Conservation (phyloP, 2,888 invertebrate genomes). For the Cheilosia grossa region DNA sequence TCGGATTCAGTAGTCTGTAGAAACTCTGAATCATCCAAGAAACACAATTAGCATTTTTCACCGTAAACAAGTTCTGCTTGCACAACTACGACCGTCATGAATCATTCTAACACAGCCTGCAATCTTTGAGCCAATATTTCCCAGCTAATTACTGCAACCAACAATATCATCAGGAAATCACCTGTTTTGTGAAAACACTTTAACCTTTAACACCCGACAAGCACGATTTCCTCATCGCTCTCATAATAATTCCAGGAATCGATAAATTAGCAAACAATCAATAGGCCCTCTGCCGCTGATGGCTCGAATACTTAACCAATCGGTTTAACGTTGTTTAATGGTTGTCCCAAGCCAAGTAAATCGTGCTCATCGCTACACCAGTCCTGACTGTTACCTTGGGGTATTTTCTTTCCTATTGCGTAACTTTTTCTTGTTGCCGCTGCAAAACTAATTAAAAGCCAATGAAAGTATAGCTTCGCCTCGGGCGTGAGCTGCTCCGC, state of each 20-base stretch:
- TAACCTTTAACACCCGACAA: constrained; percentile 7
- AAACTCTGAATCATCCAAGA: too few relatives aligned
- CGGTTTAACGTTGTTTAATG: constrained; percentile 58
- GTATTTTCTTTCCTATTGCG: constrained; percentile 16
- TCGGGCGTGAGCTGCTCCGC: constrained; percentile 2
- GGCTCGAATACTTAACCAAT: constrained; percentile 56
- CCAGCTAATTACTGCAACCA: neutral
- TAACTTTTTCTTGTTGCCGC: constrained; percentile 32
- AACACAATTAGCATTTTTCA: too few relatives aligned
- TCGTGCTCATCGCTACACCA: constrained; percentile 33
- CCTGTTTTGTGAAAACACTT: neutral
- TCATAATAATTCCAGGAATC: constrained; percentile 52
- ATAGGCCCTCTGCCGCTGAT: constrained; percentile 2
- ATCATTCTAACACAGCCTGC: neutral
- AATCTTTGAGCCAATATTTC: neutral
- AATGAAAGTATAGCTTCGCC: constrained; percentile 62
- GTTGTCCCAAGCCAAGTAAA: constrained; percentile 32
- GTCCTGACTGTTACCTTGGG: constrained; percentile 13
- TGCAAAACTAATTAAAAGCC: constrained; percentile 67
- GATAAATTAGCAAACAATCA: constrained; percentile 51
- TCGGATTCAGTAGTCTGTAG: too few relatives aligned
- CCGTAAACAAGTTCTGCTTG: neutral
- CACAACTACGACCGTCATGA: neutral
- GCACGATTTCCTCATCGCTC: constrained; percentile 48
- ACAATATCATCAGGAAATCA: neutral